Percentiles rank a stretch among this genome's conserved stretches.
Evolutionary conservation across 1,140 invertebrate genomes (phyloP).

Genomic region (Microvelia longipes): DNA sequence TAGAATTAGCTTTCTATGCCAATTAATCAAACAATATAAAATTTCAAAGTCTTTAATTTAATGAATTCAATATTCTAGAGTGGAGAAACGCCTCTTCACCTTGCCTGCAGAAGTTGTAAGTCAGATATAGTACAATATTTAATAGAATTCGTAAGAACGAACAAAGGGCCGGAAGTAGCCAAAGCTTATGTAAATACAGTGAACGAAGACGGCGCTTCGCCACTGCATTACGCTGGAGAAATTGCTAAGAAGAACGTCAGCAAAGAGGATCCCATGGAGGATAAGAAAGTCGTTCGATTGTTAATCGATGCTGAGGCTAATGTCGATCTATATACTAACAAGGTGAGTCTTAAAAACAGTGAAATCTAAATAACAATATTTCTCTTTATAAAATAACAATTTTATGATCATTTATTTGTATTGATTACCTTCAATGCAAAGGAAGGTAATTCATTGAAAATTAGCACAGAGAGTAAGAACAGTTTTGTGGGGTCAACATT

Average conservation of each 20-base stretch:
- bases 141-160: constrained; percentile 66
- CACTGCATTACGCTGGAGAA: constrained; percentile 75
- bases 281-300: constrained; percentile 74
- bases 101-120: constrained; percentile 70
- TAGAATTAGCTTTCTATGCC: too few relatives aligned
- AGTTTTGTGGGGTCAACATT: too few relatives aligned
- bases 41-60: too few relatives aligned
- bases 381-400: too few relatives aligned
- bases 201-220: constrained; percentile 81
- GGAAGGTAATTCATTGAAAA: too few relatives aligned
- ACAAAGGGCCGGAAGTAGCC: constrained; percentile 49
- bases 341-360: constrained; percentile 29
- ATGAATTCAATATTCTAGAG: constrained; percentile 53
- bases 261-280: constrained; percentile 56
- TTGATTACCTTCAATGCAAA: too few relatives aligned
- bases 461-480: too few relatives aligned
- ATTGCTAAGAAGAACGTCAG: constrained; percentile 64
- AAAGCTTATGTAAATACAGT: constrained; percentile 61
- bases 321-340: constrained; percentile 62
- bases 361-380: background rate
- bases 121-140: constrained; percentile 72
- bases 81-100: constrained; percentile 88
- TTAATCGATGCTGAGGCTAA: constrained; percentile 82
- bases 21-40: too few relatives aligned
- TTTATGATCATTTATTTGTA: too few relatives aligned